phyloP scores from a whole-genome alignment of 2,888 invertebrate species.

The Hypomecis atomaria region DNA sequence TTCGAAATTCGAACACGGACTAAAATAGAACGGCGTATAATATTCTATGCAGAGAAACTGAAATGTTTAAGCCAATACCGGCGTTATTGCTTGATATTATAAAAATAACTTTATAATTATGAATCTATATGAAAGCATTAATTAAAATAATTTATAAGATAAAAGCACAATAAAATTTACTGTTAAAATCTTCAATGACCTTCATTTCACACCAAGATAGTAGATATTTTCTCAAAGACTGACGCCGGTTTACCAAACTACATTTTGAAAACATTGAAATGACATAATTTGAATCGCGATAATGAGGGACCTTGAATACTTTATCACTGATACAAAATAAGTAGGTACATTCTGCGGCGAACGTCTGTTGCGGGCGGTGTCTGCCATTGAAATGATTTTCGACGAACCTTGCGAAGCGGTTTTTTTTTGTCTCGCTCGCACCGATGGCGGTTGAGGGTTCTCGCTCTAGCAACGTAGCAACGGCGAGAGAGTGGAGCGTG shows the following conservation, averaged over 20 bases:
- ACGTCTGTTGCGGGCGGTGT: slow-evolving; percentile 22
- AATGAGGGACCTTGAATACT: not conserved
- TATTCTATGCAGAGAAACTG: not conserved
- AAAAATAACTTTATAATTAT: not conserved
- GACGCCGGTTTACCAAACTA: no score
- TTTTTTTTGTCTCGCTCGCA: slow-evolving; percentile 30
- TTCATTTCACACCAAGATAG: slow-evolving; percentile 1
- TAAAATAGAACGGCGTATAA: not conserved
- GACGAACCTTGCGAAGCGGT: slow-evolving; percentile 14
- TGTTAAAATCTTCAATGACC: not conserved
- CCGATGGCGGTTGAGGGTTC: slow-evolving; percentile 8
- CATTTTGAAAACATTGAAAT: not conserved
- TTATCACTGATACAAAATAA: not conserved
- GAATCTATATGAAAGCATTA: no score
- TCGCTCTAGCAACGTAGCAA: slow-evolving; percentile 26
- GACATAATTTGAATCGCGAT: not conserved
- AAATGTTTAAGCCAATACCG: not conserved
- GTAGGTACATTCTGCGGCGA: not conserved
- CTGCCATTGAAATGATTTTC: slow-evolving; percentile 29
- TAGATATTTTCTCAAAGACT: no score
- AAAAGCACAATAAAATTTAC: not conserved
- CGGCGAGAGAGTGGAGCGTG: slow-evolving; percentile 20
- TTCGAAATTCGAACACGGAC: not conserved
- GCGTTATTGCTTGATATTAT: not conserved
- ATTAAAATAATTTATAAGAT: not conserved